Base-by-base conservation (phyloP, 2,888 invertebrate genomes). In the Euplagia quadripunctaria region DNA sequence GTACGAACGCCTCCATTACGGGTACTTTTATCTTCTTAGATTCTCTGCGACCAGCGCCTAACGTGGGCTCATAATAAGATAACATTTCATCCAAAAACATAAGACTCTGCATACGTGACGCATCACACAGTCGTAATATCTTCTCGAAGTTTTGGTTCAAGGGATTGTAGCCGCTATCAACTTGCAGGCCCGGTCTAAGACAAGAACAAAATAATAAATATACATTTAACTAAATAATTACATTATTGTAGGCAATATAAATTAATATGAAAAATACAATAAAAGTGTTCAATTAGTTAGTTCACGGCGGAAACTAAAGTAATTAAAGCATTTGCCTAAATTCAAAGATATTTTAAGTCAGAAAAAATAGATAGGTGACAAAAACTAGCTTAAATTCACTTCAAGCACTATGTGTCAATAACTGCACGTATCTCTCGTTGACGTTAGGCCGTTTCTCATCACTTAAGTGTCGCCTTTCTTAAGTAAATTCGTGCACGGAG, bases 1-100 rank as follows among this genome's bases (percentile, higher is more conserved):
- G 96, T 75, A 96, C 94, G 89, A 97, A 97, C 11, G 97, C 94
- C 73, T 97, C 96, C 86, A 96, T 96, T 0, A 94, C 90, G 1
- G 96, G 96, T 7, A 97, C 90, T 90, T 95, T 96, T 2, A 96
- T 91, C 82, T 91, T 92, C 72, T 87, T 92, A 5, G 91, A 86
- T 68, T 93, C 92, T 78, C 86, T 91, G 14, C 85, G 83, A 14
- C 85, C 87, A n/a, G 86, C 73, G 69, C 76, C 86, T 55, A 83
- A 73, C 17, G 85, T 79, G 41, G 90, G 86, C 75, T 93, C 91
- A 83, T 92, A 94, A 51, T 84, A 88, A 4, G 88, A 76, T 61
- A 94, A 78, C 71, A 96, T 87, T 73, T 94, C 92, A 75, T 94
- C 94, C 77, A 96, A 86, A 82, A 93, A 95, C 77, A 90, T 87